Evolutionary conservation across 2,888 invertebrate species (phyloP).

Genomic region (Drosophila hawaiiensis): DNA sequence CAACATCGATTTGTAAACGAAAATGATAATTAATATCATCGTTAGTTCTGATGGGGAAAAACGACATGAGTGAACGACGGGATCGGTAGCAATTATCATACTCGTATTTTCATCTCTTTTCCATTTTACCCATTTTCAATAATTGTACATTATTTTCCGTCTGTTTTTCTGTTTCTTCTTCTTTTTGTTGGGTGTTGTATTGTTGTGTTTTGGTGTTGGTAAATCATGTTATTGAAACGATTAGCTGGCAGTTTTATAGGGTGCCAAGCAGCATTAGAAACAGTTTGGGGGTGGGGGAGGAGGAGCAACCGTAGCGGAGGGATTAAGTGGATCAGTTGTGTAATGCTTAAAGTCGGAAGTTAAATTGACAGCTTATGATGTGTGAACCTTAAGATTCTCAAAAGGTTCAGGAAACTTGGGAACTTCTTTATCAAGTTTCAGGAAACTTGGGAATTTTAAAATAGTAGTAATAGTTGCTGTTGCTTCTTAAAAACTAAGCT

Average conservation of each 20-base stretch:
- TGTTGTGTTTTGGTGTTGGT: conserved; percentile 64
- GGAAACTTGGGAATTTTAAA: not conserved
- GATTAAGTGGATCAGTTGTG: conserved; percentile 16
- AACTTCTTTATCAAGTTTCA: not conserved
- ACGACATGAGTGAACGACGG: conserved; percentile 22
- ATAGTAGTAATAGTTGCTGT: not conserved
- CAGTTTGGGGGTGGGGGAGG: not conserved
- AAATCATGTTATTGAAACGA: conserved; percentile 77
- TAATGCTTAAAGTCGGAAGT: not conserved
- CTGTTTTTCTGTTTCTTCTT: not conserved
- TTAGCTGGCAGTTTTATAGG: conserved; percentile 73
- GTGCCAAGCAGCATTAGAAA: conserved; percentile 49
- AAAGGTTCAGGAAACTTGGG: not conserved
- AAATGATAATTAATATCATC: conserved; percentile 80
- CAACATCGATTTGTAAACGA: conserved; percentile 66
- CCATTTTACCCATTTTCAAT: conserved; percentile 54
- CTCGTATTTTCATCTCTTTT: conserved; percentile 51
- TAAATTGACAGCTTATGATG: conserved; percentile 4
- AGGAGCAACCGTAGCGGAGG: not conserved
- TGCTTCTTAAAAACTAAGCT: not conserved
- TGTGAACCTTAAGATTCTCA: not conserved
- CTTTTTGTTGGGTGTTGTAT: conserved; percentile 29
- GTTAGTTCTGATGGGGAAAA: conserved; percentile 52
- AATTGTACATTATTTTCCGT: conserved; percentile 72
- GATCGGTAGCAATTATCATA: conserved; percentile 75